phyloP scores from a whole-genome alignment of 2,113 vertebrate genomes.

The Tylochromis polylepis region DNA sequence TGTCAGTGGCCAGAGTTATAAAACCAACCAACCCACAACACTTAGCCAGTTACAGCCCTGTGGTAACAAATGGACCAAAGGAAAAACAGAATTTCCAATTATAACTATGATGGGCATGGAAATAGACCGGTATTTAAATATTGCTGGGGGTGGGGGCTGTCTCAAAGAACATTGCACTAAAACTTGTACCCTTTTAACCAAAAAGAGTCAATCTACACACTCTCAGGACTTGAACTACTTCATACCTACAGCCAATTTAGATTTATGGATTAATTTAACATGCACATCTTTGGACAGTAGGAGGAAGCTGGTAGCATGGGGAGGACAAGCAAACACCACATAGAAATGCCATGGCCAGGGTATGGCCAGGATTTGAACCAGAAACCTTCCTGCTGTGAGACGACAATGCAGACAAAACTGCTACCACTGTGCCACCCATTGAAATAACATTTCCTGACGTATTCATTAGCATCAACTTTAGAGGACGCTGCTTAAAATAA shows the following conservation, averaged over 20 bases:
- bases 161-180: not conserved
- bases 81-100: not conserved
- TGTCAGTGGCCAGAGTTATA: not conserved
- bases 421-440: not conserved
- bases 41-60: not conserved
- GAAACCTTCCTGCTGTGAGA: not conserved
- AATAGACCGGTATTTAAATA: not conserved
- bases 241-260: not conserved
- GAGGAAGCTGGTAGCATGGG: not conserved
- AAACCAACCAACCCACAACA: not conserved
- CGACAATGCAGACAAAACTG: rapidly evolving
- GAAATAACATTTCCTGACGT: not conserved
- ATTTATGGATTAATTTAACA: not conserved
- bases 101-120: not conserved
- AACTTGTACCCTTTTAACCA: not conserved
- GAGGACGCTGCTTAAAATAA: not conserved
- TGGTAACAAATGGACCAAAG: rapidly evolving
- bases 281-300: not conserved
- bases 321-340: not conserved
- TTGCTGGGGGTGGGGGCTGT: not conserved
- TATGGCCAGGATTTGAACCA: not conserved
- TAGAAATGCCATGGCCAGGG: not conserved
- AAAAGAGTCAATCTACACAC: not conserved
- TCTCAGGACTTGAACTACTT: not conserved
- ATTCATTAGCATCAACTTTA: not conserved